Percentiles rank a stretch among this genome's conserved stretches.
These are phyloP conservation scores for Pseudotriccus pelzelni DNA, from an alignment of 2,797 vertebrate species.

Conservation along the genomic window DNA sequence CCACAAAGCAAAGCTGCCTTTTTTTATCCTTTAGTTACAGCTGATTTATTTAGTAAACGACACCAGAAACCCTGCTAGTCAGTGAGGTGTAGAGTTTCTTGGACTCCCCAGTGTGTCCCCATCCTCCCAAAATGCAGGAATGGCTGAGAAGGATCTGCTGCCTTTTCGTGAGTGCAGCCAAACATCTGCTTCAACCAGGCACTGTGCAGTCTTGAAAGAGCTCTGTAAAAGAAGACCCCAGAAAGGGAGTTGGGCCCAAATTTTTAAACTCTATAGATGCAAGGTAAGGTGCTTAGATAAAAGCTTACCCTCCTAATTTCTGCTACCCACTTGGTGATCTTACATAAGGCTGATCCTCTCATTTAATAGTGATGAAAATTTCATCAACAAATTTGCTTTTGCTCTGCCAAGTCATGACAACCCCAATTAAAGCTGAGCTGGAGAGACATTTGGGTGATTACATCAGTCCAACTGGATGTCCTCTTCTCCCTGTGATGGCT, in stretches of 20 bases:
- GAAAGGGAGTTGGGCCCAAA: not conserved
- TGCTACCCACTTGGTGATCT: not conserved
- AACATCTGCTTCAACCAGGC: constrained; percentile 11
- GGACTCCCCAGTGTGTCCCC: not conserved
- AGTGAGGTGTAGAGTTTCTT: not conserved
- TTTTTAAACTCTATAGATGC: not conserved
- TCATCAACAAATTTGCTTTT: constrained; percentile 56
- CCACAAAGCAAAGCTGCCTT: not conserved
- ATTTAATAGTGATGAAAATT: constrained; percentile 55
- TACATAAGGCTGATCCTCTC: not conserved
- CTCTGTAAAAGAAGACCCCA: not conserved
- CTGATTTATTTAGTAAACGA: constrained; percentile 3
- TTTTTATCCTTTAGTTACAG: not conserved
- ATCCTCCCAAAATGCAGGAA: not conserved
- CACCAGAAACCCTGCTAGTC: not conserved
- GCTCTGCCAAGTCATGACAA: constrained; percentile 62
- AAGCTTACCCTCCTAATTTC: not conserved
- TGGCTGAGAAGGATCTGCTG: not conserved
- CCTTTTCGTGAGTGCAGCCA: not conserved
- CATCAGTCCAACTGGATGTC: constrained; percentile 37
- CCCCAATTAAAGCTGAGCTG: constrained; percentile 17
- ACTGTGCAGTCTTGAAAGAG: not conserved
- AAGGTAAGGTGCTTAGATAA: not conserved
- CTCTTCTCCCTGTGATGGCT: constrained; percentile 28
- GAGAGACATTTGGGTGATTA: constrained; percentile 37